Conservation (phyloP, 1,140 invertebrate species). For the Cydia pomonella region DNA sequence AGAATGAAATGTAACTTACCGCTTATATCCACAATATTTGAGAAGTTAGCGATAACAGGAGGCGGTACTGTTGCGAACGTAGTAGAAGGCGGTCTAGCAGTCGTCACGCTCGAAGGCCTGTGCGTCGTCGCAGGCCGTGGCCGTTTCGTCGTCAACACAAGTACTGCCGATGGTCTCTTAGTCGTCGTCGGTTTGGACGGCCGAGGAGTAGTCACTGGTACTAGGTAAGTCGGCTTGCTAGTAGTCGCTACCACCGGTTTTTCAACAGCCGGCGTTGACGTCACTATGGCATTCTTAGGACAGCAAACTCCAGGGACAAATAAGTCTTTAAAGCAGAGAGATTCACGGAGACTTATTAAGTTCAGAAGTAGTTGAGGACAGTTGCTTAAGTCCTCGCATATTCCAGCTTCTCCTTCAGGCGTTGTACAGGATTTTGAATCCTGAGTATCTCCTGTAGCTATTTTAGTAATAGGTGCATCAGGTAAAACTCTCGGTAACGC, state of each 20-base stretch:
- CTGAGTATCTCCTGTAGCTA: constrained; percentile 60
- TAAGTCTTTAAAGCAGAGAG: constrained; percentile 94
- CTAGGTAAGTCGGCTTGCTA: constrained; percentile 70
- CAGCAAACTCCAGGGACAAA: constrained; percentile 96
- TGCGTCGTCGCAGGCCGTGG: constrained; percentile 50
- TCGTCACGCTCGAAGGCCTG: constrained; percentile 63
- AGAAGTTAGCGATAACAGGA: constrained; percentile 67
- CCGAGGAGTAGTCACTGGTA: constrained; percentile 76
- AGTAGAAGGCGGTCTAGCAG: constrained; percentile 51
- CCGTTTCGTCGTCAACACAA: constrained; percentile 68
- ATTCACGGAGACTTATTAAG: constrained; percentile 89
- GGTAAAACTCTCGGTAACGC: constrained; percentile 81
- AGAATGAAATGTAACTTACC: constrained; percentile 57
- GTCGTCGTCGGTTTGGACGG: constrained; percentile 62
- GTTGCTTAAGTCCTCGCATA: constrained; percentile 93
- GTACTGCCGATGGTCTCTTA: constrained; percentile 71
- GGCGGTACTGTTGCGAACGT: constrained; percentile 51
- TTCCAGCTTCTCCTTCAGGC: constrained; percentile 88
- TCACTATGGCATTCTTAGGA: constrained; percentile 81
- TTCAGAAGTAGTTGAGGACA: constrained; percentile 94
- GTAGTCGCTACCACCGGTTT: constrained; percentile 65
- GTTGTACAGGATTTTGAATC: constrained; percentile 86
- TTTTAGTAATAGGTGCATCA: constrained; percentile 66
- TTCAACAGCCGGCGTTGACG: constrained; percentile 60
- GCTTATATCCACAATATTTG: constrained; percentile 72